Conservation (phyloP, 2,797 vertebrate species). For the Tragelaphus oryx region DNA sequence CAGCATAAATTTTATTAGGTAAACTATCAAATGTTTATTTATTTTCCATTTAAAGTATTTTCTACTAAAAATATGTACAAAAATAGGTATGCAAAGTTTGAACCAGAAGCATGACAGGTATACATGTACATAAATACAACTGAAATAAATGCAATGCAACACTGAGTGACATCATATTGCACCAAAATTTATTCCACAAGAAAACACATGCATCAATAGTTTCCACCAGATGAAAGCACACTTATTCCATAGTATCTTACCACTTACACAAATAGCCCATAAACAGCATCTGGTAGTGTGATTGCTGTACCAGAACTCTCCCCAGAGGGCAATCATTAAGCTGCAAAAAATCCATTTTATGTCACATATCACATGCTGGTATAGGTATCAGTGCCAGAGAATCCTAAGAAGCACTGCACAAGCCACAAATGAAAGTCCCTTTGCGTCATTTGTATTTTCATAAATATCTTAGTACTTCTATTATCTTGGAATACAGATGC, state of each 20-base stretch:
- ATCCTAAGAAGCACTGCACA: conserved; percentile 26
- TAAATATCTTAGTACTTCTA: neutral
- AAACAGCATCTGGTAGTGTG: conserved; percentile 3
- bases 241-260: neutral
- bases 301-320: neutral
- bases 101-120: conserved; percentile 39
- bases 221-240: conserved; percentile 38
- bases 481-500: neutral
- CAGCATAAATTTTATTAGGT: neutral
- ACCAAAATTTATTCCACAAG: neutral
- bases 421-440: neutral
- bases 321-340: conserved; percentile 23
- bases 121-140: conserved; percentile 20
- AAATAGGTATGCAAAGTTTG: neutral
- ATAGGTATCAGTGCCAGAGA: neutral
- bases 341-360: conserved; percentile 41
- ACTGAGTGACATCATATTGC: neutral
- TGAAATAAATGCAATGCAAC: conserved; percentile 46
- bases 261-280: neutral
- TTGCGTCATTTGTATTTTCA: neutral
- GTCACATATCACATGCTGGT: conserved; percentile 47
- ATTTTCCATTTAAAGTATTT: conserved; percentile 43
- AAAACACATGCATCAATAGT: neutral
- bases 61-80: conserved; percentile 48
- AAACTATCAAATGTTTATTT: conserved; percentile 70